Evolutionary conservation across 2,113 vertebrate genomes (phyloP).

Genomic region (Gadus chalcogrammus): DNA sequence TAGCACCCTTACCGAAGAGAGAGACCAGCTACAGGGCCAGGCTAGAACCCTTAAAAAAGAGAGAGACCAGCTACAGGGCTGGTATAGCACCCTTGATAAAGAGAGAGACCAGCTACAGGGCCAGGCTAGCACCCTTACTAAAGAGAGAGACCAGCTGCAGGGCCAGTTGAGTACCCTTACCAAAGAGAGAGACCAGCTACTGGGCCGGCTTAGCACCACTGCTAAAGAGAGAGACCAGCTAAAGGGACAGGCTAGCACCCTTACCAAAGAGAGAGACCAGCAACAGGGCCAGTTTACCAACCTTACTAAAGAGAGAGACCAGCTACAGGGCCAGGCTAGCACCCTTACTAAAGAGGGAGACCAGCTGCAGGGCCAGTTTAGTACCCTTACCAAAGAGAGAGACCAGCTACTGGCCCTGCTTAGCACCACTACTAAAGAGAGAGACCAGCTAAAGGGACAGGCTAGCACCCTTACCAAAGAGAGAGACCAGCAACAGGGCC

Average conservation of each 20-base stretch:
- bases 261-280: constrained; percentile 8
- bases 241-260: too few species aligned
- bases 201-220: too few species aligned
- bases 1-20: too few species aligned
- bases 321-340: neutral
- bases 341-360: constrained; percentile 15
- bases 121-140: too few species aligned
- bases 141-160: neutral
- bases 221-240: too few species aligned
- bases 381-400: neutral
- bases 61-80: too few species aligned
- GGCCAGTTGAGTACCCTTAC: neutral
- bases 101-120: too few species aligned
- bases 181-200: neutral
- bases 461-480: neutral
- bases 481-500: constrained; percentile 1
- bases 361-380: neutral
- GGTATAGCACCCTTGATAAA: too few species aligned
- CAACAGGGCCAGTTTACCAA: constrained; percentile 2
- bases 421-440: neutral
- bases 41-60: too few species aligned
- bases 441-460: neutral
- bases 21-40: too few species aligned
- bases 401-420: neutral
- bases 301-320: constrained; percentile 7